Percentiles rank a stretch among this genome's conserved stretches.
phyloP scores from a whole-genome alignment of 1,140 invertebrate genomes.

The Drosophila insularis region DNA sequence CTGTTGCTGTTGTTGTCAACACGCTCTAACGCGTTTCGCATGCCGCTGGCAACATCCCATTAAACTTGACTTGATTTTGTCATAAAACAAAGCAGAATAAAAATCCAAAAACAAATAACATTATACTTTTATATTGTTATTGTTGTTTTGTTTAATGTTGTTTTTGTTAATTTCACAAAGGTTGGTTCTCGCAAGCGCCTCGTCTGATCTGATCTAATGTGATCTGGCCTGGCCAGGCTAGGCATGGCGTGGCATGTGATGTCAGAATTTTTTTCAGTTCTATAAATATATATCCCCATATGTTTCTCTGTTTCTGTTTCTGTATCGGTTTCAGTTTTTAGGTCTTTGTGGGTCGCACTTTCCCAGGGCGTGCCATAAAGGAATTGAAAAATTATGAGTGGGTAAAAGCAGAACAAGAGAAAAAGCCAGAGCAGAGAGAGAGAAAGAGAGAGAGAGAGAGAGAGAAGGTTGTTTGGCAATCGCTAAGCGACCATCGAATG shows the following conservation, averaged over 20 bases:
- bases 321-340: conserved; percentile 33
- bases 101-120: conserved; percentile 16
- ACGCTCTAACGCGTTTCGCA: conserved; percentile 48
- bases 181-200: conserved; percentile 33
- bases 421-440: conserved; percentile 2
- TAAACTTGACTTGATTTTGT: conserved; percentile 66
- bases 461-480: conserved; percentile 43
- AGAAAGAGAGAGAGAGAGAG: not conserved
- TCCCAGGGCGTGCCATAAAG: conserved; percentile 36
- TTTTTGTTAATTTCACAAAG: conserved; percentile 58
- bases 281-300: conserved; percentile 61
- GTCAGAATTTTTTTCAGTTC: conserved; percentile 66
- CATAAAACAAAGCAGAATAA: conserved; percentile 43
- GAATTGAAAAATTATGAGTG: conserved; percentile 13
- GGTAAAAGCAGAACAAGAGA: not conserved
- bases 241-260: conserved; percentile 46
- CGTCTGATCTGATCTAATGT: no score
- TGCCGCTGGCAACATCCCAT: conserved; percentile 34
- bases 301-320: conserved; percentile 1
- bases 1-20: conserved; percentile 24
- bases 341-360: conserved; percentile 51
- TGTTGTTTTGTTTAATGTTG: conserved; percentile 35
- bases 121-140: conserved; percentile 20
- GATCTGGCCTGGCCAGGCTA: no score
- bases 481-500: conserved; percentile 62